These are phyloP conservation scores for Lasioglossum malachurum DNA, from an alignment of 2,888 invertebrate genomes.

Conservation along the genomic window DNA sequence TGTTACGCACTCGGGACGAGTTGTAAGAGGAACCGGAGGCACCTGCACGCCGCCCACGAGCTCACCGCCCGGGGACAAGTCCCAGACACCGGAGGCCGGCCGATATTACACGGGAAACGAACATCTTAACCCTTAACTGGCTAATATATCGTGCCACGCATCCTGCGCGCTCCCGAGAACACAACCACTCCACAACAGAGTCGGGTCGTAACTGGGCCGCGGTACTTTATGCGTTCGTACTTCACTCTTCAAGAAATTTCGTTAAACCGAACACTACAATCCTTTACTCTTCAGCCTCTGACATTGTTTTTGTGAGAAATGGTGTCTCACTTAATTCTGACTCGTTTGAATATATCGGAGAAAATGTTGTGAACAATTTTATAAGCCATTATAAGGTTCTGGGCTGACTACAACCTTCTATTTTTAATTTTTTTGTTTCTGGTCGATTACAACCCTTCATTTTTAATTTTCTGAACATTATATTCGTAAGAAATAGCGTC, in stretches of 20 bases:
- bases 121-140: conserved; percentile 69
- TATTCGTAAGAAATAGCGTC: too few species aligned
- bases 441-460: too few species aligned
- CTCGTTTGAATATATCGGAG: too few species aligned
- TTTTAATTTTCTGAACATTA: too few species aligned
- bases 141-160: conserved; percentile 35
- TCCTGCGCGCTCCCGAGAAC: not conserved
- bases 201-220: not conserved
- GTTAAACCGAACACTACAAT: not conserved
- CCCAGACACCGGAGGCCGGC: conserved; percentile 49
- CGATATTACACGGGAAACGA: conserved; percentile 62
- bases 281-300: not conserved
- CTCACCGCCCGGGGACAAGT: conserved; percentile 33
- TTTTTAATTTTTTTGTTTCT: too few species aligned
- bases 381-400: too few species aligned
- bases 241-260: not conserved
- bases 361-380: too few species aligned
- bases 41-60: conserved; percentile 72
- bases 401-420: too few species aligned
- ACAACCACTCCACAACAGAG: not conserved
- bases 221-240: not conserved
- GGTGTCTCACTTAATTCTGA: not conserved
- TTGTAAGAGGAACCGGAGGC: conserved; percentile 62
- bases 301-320: not conserved
- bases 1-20: conserved; percentile 55